Percentiles rank a stretch among this genome's conserved stretches.
These are phyloP conservation scores for Schizaphis graminum DNA, from an alignment of 2,888 invertebrate genomes.

Conservation along the genomic window DNA sequence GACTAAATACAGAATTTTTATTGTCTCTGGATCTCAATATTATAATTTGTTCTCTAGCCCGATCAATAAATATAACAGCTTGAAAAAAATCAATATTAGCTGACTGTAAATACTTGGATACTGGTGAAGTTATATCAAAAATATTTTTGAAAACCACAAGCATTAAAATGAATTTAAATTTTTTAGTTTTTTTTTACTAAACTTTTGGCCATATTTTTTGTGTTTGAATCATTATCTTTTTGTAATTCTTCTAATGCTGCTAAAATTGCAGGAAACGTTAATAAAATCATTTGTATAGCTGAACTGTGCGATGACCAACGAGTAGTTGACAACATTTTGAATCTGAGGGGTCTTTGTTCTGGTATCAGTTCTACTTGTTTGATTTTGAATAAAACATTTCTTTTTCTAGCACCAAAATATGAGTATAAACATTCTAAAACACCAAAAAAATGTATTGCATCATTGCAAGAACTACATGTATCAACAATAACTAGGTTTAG, in stretches of 20 bases:
- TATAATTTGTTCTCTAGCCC: too few species aligned
- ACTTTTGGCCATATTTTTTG: background rate
- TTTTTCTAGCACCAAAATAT: too few species aligned
- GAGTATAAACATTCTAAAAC: background rate
- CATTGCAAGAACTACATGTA: background rate
- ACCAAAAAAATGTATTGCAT: background rate
- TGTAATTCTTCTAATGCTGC: background rate
- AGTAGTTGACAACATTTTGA: conserved; percentile 10
- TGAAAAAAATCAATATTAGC: too few species aligned
- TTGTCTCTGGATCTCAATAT: too few species aligned
- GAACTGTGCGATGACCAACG: conserved; percentile 4
- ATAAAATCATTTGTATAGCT: conserved; percentile 9
- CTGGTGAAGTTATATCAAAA: too few species aligned
- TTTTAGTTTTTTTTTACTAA: too few species aligned
- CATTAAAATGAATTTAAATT: too few species aligned
- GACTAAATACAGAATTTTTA: too few species aligned
- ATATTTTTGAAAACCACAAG: too few species aligned
- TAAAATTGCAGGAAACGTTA: background rate
- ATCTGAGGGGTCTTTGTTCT: background rate
- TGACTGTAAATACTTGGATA: too few species aligned
- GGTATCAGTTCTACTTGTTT: background rate
- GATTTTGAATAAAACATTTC: background rate
- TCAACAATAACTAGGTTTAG: background rate
- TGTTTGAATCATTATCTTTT: background rate
- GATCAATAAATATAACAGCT: too few species aligned